Evolutionary conservation across 2,888 invertebrate genomes (phyloP).

Genomic region (Auanema sp.): DNA sequence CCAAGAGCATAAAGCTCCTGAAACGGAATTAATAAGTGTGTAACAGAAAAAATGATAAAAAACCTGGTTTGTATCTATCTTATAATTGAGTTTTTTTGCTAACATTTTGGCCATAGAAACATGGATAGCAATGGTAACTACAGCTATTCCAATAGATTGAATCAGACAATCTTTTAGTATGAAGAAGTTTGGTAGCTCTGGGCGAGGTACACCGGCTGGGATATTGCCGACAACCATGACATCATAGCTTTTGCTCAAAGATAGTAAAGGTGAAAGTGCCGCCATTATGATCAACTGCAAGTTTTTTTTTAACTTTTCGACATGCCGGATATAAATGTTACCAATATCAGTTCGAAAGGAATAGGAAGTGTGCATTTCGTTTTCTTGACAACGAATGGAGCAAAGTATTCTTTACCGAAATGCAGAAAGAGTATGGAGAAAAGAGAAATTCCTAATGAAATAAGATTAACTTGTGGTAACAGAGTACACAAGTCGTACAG

Average conservation of each 20-base stretch:
- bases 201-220: conserved; percentile 39
- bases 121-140: conserved; percentile 67
- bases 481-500: conserved; percentile 71
- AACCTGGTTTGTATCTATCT: conserved; percentile 68
- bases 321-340: too few species aligned
- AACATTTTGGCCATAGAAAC: conserved; percentile 67
- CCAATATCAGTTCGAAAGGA: conserved; percentile 65
- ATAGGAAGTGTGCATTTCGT: conserved; percentile 60
- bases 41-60: too few species aligned
- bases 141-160: conserved; percentile 65
- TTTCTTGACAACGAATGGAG: conserved; percentile 63
- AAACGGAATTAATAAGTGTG: too few species aligned
- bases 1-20: conserved; percentile 51
- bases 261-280: conserved; percentile 2
- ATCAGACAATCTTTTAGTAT: conserved; percentile 67
- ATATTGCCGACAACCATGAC: conserved; percentile 14
- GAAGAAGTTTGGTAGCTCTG: conserved; percentile 49
- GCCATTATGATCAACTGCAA: conserved; percentile 2
- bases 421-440: conserved; percentile 58
- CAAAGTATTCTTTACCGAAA: conserved; percentile 66
- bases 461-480: conserved; percentile 68
- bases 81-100: conserved; percentile 67
- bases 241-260: conserved; percentile 7
- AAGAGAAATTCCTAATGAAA: conserved; percentile 73
- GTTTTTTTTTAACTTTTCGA: too few species aligned